phyloP scores from a whole-genome alignment of 2,113 vertebrate species.

The Brachyistius frenatus region DNA sequence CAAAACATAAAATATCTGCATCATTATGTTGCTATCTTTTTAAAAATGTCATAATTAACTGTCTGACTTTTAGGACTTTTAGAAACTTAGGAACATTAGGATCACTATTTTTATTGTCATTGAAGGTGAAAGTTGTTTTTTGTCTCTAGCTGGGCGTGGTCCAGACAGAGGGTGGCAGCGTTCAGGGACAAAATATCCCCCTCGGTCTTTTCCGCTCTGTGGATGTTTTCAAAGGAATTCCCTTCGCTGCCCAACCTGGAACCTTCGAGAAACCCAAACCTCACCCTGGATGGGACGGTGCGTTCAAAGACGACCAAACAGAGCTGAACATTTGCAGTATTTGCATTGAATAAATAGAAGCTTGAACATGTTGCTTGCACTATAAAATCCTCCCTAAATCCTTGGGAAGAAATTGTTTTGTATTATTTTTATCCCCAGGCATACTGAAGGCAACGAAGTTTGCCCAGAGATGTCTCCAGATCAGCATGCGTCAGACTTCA shows the following conservation, averaged over 20 bases:
- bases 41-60: too few species aligned
- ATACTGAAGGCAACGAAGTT: constrained; percentile 84
- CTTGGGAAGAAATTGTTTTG: neutral
- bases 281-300: constrained; percentile 92
- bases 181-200: constrained; percentile 42
- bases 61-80: too few species aligned
- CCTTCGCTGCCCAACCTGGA: constrained; percentile 87
- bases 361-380: too few species aligned
- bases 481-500: constrained; percentile 71
- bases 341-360: too few species aligned
- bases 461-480: constrained; percentile 86
- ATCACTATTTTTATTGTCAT: too few species aligned
- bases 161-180: constrained; percentile 88
- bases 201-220: constrained; percentile 80
- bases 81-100: too few species aligned
- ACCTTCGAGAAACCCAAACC: constrained; percentile 86
- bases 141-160: constrained; percentile 88
- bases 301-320: too few species aligned
- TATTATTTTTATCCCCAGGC: constrained; percentile 74
- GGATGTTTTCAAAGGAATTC: constrained; percentile 91
- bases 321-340: too few species aligned
- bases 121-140: too few species aligned
- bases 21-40: too few species aligned
- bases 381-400: too few species aligned
- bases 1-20: too few species aligned